Conservation (phyloP, 2,888 invertebrate genomes). For the Lasioglossum villosulum region DNA sequence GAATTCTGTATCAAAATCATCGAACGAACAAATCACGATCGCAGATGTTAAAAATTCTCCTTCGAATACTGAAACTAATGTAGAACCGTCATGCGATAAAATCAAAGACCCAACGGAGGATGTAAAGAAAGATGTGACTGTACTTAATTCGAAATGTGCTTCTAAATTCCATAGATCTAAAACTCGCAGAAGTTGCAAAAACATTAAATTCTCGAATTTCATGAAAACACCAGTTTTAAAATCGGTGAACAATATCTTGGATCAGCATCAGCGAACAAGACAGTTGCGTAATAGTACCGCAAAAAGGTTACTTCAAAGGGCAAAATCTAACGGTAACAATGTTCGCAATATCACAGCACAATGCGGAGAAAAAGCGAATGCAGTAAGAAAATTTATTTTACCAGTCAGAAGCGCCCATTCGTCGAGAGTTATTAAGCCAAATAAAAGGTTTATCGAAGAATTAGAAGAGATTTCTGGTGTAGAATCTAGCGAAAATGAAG, state of each 20-base stretch:
- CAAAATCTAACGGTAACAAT: constrained; percentile 76
- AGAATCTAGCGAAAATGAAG: constrained; percentile 77
- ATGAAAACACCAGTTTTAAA: constrained; percentile 78
- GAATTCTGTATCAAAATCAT: constrained; percentile 59
- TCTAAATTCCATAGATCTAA: constrained; percentile 68
- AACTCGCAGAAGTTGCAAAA: constrained; percentile 67
- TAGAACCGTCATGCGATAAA: constrained; percentile 54
- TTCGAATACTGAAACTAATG: constrained; percentile 57
- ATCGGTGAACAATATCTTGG: constrained; percentile 81
- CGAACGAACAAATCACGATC: constrained; percentile 46
- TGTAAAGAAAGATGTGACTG: constrained; percentile 48
- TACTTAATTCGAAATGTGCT: constrained; percentile 53
- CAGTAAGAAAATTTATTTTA: constrained; percentile 89
- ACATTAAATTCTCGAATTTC: constrained; percentile 74
- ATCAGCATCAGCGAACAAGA: constrained; percentile 80
- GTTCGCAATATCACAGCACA: constrained; percentile 71
- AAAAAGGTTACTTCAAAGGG: constrained; percentile 81
- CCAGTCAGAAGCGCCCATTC: constrained; percentile 94
- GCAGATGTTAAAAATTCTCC: constrained; percentile 61
- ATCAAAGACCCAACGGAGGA: constrained; percentile 41
- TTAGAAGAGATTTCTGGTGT: constrained; percentile 85
- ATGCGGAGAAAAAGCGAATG: constrained; percentile 78
- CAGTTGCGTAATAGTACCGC: constrained; percentile 81
- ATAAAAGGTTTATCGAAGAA: constrained; percentile 92
- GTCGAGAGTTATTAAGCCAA: constrained; percentile 94